Percentiles rank a stretch among this genome's conserved stretches.
Evolutionary conservation across 2,888 invertebrate species (phyloP).

Genomic region (Drosophila subsilvestris): DNA sequence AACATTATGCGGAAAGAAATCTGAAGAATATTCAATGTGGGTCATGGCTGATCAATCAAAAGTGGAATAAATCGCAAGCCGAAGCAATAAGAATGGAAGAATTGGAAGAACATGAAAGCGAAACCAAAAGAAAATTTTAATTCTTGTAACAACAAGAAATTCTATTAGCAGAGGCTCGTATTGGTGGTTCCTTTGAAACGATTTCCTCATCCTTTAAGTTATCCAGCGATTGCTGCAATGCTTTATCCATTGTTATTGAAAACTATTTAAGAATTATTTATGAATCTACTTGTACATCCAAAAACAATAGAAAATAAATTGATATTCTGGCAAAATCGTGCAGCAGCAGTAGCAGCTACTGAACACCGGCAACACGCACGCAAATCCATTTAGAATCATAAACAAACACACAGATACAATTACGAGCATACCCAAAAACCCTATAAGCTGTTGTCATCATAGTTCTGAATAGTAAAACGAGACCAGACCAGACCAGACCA

Average conservation of each 20-base stretch:
- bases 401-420: slow-evolving; percentile 3
- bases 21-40: slow-evolving; percentile 21
- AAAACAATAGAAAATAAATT: slow-evolving; percentile 41
- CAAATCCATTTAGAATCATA: slow-evolving; percentile 12
- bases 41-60: slow-evolving; percentile 26
- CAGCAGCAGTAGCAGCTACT: slow-evolving; percentile 27
- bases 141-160: too few species aligned
- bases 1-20: slow-evolving; percentile 10
- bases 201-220: slow-evolving; percentile 2
- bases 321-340: slow-evolving; percentile 38
- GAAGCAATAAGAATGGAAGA: not conserved
- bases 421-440: not conserved
- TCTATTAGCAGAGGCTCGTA: too few species aligned
- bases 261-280: slow-evolving; percentile 56
- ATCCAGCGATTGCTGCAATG: slow-evolving; percentile 9
- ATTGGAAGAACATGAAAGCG: slow-evolving; percentile 5
- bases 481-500: too few species aligned
- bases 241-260: slow-evolving; percentile 43
- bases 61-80: not conserved
- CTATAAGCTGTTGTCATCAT: slow-evolving; percentile 51
- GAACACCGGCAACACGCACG: slow-evolving; percentile 21
- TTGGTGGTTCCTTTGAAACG: too few species aligned
- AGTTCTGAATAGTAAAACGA: slow-evolving; percentile 52
- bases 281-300: slow-evolving; percentile 43
- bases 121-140: slow-evolving; percentile 28